Base-by-base conservation (phyloP, 2,888 invertebrate species). In the Fragum fragum region DNA sequence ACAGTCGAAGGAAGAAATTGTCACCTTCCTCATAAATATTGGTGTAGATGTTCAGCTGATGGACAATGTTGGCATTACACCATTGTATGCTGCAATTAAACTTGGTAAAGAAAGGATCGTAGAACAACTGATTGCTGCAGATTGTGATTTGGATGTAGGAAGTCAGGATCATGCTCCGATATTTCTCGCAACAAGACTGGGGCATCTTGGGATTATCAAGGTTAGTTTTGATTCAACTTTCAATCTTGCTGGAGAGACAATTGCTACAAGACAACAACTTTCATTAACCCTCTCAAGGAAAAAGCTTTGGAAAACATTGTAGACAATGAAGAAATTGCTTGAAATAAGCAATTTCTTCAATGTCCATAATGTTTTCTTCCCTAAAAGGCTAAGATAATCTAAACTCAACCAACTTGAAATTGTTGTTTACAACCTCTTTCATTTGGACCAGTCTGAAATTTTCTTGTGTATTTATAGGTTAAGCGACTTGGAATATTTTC, bases 21-120 rank as follows among this genome's bases (percentile, higher is more conserved):
- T 98, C 16, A 96, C 97, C 93, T 97, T 97, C 88, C 95, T 99
- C 89, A 95, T 99, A 88, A 97, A 97, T 90, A 98, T 98, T 61
- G 98, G 98, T 87, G 98, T 98, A 26, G 98, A 98, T 79, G 87
- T 89, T 26, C 89, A 90, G 69, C 72, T 87, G n/a, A 68, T 84
- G 42, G 91, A 91, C 79, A 91, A 91, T 86, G 89, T 90, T 3
- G 88, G 89, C 32, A 90, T 90, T 23, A 88, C 90, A 11, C 91
- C 91, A 29, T 76, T 91, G 29, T 91, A 91, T 80, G 83, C 87
- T 18, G 91, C 91, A 16, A 87, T 90, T 18, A 88, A 89, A 70
- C 73, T 70, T n/a, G 69, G 85, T n/a, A 87, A 88, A 53, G 47
- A 75, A 53, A 57, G 21, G 9, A 76, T 88, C 0, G 89, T 90